A percentile compares a stretch with the other conserved stretches of the same genome.
phyloP scores from a whole-genome alignment of 1,140 invertebrate genomes.

The Linepithema humile region DNA sequence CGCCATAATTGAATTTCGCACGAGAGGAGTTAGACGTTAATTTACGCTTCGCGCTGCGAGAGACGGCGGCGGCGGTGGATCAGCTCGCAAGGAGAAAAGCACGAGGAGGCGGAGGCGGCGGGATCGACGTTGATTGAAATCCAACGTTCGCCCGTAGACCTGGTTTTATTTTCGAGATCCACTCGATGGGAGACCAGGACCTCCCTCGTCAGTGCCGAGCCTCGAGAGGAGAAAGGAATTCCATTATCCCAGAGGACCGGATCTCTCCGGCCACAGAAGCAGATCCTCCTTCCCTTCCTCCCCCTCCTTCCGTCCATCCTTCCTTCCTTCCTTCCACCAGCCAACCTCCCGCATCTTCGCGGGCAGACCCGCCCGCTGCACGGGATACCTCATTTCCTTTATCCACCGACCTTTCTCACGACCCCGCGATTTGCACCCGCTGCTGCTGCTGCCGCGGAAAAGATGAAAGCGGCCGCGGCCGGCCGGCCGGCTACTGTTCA shows the following conservation, averaged over 20 bases:
- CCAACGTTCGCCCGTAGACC: conserved; percentile 32
- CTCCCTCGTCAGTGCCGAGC: conserved; percentile 45
- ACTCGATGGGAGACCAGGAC: conserved; percentile 30
- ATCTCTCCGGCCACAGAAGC: conserved; percentile 44
- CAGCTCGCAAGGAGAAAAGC: conserved; percentile 50
- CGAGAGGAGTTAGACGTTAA: conserved; percentile 55
- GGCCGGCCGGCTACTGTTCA: neutral
- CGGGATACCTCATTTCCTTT: conserved; percentile 74
- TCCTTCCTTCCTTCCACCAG: neutral
- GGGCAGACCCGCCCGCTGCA: conserved; percentile 44
- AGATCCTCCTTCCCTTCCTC: neutral
- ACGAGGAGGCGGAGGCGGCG: conserved; percentile 1
- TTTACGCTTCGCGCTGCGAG: conserved; percentile 36
- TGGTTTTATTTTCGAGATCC: conserved; percentile 62
- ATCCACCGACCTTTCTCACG: conserved; percentile 66
- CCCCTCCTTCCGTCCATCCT: conserved; percentile 1
- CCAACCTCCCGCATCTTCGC: conserved; percentile 44
- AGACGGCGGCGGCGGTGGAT: neutral
- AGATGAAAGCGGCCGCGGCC: conserved; percentile 10
- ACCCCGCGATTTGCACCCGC: conserved; percentile 53
- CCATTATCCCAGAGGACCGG: conserved; percentile 68
- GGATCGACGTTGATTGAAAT: conserved; percentile 55
- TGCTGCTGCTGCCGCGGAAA: neutral
- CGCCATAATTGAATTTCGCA: conserved; percentile 51
- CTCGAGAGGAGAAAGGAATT: conserved; percentile 67